A percentile compares a stretch with the other conserved stretches of the same genome.
Conservation (phyloP, 2,888 invertebrate species). For the Cheilosia vulpina region DNA sequence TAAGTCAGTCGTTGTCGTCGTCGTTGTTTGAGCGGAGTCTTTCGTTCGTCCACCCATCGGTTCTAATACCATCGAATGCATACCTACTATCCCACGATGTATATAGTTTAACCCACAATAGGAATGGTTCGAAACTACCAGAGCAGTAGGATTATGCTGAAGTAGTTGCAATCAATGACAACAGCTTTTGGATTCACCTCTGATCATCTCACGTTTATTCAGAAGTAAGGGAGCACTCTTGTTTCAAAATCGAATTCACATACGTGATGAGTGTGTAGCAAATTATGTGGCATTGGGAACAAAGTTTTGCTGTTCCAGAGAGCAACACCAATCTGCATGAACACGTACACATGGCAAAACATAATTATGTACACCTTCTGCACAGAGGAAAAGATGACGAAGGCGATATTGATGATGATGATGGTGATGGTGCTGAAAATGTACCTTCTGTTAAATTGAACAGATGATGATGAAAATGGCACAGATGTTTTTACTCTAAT, state of each 20-base stretch:
- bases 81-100: conserved; percentile 54
- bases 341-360: conserved; percentile 67
- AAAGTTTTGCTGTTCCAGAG: conserved; percentile 17
- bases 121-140: conserved; percentile 54
- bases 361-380: conserved; percentile 67
- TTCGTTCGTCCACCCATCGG: conserved; percentile 32
- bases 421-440: conserved; percentile 36
- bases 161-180: conserved; percentile 75
- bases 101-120: conserved; percentile 37
- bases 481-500: conserved; percentile 53
- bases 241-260: conserved; percentile 72
- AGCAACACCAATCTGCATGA: conserved; percentile 56
- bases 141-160: conserved; percentile 34
- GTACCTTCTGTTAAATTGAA: conserved; percentile 19
- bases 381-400: conserved; percentile 11
- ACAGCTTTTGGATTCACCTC: conserved; percentile 50
- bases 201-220: conserved; percentile 43
- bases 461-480: conserved; percentile 55
- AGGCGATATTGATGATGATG: conserved; percentile 4
- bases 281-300: conserved; percentile 26
- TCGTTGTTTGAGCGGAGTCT: conserved; percentile 18
- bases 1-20: conserved; percentile 30
- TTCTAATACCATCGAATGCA: conserved; percentile 30
- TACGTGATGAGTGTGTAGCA: conserved; percentile 58
- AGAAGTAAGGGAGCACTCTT: conserved; percentile 47